Evolutionary conservation across 2,888 invertebrate species (phyloP).

Genomic region (Stenurella melanura): DNA sequence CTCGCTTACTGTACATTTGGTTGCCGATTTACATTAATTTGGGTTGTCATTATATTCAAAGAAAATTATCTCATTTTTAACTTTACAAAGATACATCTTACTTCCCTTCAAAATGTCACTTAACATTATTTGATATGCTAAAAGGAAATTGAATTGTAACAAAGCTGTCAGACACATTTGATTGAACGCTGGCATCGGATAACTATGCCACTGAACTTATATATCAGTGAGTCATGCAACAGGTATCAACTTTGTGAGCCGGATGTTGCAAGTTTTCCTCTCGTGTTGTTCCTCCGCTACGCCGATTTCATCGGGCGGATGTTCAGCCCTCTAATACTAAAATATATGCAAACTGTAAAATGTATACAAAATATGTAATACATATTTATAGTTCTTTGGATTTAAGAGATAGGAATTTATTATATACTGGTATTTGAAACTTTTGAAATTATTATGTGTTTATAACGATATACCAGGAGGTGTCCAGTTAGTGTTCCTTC

Average conservation of each 20-base stretch:
- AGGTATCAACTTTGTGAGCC: conserved; percentile 53
- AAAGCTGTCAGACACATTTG: conserved; percentile 42
- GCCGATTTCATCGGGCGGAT: conserved; percentile 24
- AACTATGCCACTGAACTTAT: conserved; percentile 40
- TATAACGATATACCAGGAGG: no score
- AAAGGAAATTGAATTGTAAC: conserved; percentile 37
- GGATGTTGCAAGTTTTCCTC: conserved; percentile 54
- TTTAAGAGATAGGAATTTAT: no score
- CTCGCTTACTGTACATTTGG: no score
- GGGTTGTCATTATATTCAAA: background rate
- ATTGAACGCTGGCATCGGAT: conserved; percentile 42
- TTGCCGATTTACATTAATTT: background rate
- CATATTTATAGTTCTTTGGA: no score
- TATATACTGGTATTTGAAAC: no score
- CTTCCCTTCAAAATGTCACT: conserved; percentile 26
- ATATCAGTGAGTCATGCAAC: conserved; percentile 55
- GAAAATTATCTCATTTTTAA: background rate
- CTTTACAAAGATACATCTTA: background rate
- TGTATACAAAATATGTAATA: no score
- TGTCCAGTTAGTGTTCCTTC: no score
- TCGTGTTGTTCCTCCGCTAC: conserved; percentile 24
- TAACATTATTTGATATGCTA: conserved; percentile 25
- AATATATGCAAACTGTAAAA: conserved; percentile 30
- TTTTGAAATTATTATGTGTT: no score
- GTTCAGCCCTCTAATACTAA: conserved; percentile 38